phyloP scores from a whole-genome alignment of 2,113 vertebrate genomes.

The Seriola dumerili region DNA sequence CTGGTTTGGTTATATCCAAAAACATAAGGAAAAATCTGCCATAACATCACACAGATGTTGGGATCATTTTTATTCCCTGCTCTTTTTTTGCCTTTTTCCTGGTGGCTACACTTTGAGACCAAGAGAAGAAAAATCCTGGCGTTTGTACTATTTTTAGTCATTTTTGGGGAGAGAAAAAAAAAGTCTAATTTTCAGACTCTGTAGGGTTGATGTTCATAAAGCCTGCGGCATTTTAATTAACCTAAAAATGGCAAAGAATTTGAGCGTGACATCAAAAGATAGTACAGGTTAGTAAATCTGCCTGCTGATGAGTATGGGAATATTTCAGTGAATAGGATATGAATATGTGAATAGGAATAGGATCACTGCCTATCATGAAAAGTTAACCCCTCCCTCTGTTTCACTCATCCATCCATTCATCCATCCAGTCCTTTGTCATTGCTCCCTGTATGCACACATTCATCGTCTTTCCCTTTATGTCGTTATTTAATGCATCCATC shows the following conservation, averaged over 20 bases:
- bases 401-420: slow-evolving; percentile 22
- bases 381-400: slow-evolving; percentile 31
- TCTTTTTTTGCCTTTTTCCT: background rate
- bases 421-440: slow-evolving; percentile 7
- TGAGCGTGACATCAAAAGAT: slow-evolving; percentile 53
- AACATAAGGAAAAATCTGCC: background rate
- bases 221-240: slow-evolving; percentile 64
- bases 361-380: slow-evolving; percentile 35
- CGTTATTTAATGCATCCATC: slow-evolving; percentile 39
- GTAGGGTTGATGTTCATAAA: slow-evolving; percentile 36
- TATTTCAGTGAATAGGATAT: background rate
- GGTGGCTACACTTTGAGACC: slow-evolving; percentile 3
- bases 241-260: slow-evolving; percentile 49
- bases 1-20: background rate
- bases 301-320: slow-evolving; percentile 45
- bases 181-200: slow-evolving; percentile 21
- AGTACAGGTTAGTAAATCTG: slow-evolving; percentile 59
- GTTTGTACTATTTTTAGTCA: slow-evolving; percentile 32
- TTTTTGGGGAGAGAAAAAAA: background rate
- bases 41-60: slow-evolving; percentile 10
- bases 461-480: slow-evolving; percentile 43
- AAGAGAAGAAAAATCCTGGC: background rate
- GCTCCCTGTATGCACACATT: slow-evolving; percentile 7
- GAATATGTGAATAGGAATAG: slow-evolving; percentile 8
- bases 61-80: background rate